These are phyloP conservation scores for Gavialis gangeticus DNA, from an alignment of 2,113 vertebrate species.

Conservation along the genomic window DNA sequence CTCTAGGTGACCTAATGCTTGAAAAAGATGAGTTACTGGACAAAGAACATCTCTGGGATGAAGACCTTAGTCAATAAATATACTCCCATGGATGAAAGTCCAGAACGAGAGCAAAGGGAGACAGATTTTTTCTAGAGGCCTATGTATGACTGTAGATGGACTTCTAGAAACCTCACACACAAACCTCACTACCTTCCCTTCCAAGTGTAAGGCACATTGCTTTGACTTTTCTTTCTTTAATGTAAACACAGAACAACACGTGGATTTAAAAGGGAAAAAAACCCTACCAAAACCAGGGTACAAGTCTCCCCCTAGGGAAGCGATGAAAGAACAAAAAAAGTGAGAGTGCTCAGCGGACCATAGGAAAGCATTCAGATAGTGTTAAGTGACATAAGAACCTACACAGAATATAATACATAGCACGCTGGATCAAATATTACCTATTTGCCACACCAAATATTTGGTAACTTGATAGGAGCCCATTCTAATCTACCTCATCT, in stretches of 20 bases:
- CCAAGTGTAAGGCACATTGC: background rate
- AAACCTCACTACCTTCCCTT: background rate
- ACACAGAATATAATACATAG: background rate
- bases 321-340: no score
- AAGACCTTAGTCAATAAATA: background rate
- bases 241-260: rapidly evolving
- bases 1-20: no score
- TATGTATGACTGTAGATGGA: background rate
- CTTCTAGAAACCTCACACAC: no score
- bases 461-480: background rate
- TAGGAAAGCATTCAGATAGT: no score
- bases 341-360: no score
- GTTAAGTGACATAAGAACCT: background rate
- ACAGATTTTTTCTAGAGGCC: background rate
- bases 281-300: no score
- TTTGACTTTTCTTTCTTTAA: background rate
- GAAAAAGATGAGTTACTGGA: no score
- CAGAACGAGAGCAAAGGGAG: background rate
- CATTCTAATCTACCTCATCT: background rate
- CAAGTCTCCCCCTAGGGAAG: no score
- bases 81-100: background rate
- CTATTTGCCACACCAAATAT: background rate
- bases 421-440: background rate
- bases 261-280: background rate
- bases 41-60: background rate